These are phyloP conservation scores for Lamellibrachia satsuma DNA, from an alignment of 2,888 invertebrate species.

Conservation along the genomic window DNA sequence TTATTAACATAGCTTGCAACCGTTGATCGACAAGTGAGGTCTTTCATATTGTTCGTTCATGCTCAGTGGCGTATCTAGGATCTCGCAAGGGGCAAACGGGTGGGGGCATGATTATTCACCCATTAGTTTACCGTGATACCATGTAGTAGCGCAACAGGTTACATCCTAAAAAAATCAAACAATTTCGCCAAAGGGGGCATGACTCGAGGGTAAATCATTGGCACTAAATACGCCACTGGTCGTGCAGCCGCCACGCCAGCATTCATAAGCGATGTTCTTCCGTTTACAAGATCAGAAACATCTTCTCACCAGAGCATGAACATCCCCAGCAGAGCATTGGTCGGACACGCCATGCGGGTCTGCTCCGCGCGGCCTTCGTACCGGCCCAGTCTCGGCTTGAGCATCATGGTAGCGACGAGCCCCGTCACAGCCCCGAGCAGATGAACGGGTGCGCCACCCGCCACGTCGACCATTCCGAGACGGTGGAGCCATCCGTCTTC, in stretches of 20 bases:
- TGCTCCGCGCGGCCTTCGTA: constrained; percentile 44
- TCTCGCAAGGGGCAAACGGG: too few species aligned
- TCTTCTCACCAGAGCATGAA: constrained; percentile 60
- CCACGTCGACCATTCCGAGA: constrained; percentile 55
- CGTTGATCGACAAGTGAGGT: too few species aligned
- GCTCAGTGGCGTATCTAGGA: too few species aligned
- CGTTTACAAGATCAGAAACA: not conserved
- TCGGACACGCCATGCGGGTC: constrained; percentile 55
- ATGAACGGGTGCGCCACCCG: constrained; percentile 64
- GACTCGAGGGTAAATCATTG: too few species aligned
- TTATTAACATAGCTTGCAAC: too few species aligned
- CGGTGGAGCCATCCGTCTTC: constrained; percentile 56
- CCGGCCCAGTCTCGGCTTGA: constrained; percentile 56
- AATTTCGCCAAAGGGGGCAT: too few species aligned
- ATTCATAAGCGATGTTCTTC: not conserved
- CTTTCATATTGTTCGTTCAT: too few species aligned
- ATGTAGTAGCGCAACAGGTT: too few species aligned
- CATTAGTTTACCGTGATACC: too few species aligned
- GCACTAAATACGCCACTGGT: too few species aligned
- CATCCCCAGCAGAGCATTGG: constrained; percentile 59
- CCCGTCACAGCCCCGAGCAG: constrained; percentile 60
- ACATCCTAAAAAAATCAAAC: too few species aligned
- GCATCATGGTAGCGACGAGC: constrained; percentile 57
- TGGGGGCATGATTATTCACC: too few species aligned
- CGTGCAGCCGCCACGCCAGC: not conserved